Evolutionary conservation across 2,888 invertebrate species (phyloP).

Genomic region (Hyposoter dolosus): DNA sequence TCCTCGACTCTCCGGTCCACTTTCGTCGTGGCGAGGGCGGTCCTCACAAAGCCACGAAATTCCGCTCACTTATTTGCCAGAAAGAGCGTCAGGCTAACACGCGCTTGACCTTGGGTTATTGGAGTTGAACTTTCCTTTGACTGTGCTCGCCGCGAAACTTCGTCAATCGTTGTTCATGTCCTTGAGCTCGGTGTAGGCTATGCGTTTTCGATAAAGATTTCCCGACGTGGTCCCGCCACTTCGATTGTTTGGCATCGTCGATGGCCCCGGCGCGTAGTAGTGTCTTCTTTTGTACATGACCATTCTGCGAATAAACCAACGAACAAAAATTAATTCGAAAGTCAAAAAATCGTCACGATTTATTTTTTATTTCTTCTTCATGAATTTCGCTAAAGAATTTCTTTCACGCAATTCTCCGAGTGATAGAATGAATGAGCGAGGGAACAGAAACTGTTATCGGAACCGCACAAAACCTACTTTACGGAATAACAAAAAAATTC

Average conservation of each 20-base stretch:
- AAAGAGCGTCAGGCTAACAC: not conserved
- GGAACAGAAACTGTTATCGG: not conserved
- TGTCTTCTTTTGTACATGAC: slow-evolving; percentile 82
- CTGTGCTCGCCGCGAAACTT: slow-evolving; percentile 32
- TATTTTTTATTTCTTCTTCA: not conserved
- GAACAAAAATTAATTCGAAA: slow-evolving; percentile 23
- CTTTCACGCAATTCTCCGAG: not conserved
- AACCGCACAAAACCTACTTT: not conserved
- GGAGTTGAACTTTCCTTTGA: slow-evolving; percentile 38
- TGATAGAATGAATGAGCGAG: not conserved
- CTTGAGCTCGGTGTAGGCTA: slow-evolving; percentile 83
- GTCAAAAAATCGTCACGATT: not conserved
- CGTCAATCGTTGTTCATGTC: slow-evolving; percentile 84
- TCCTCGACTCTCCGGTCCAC: not conserved
- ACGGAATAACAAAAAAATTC: not conserved
- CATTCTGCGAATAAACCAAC: slow-evolving; percentile 75
- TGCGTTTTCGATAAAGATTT: slow-evolving; percentile 80
- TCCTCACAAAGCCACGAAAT: slow-evolving; percentile 12
- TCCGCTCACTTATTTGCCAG: slow-evolving; percentile 17
- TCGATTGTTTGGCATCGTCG: slow-evolving; percentile 77
- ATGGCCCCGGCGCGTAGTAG: slow-evolving; percentile 79
- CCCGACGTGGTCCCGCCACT: slow-evolving; percentile 58
- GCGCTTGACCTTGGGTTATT: slow-evolving; percentile 39
- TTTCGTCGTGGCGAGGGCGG: not conserved
- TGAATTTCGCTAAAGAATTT: not conserved